Evolutionary conservation across 2,888 invertebrate species (phyloP).

Genomic region (Lithophane semibrunnea): DNA sequence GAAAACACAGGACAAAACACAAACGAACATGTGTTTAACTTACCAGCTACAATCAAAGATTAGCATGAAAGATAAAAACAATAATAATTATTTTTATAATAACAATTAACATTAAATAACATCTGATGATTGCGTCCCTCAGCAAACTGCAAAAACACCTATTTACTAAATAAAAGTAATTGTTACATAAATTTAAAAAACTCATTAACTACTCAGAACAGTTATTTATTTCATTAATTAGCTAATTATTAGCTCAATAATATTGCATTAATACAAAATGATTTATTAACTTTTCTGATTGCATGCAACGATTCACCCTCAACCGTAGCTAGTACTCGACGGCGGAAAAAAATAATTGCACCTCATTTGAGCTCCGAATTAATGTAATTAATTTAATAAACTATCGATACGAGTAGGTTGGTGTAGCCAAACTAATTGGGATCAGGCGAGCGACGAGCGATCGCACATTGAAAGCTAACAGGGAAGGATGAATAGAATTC

Average conservation of each 20-base stretch:
- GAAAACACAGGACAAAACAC: constrained; percentile 27
- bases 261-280: constrained; percentile 18
- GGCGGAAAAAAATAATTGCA: constrained; percentile 41
- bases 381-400: constrained; percentile 55
- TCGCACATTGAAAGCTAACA: constrained; percentile 67
- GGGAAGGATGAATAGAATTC: constrained; percentile 79
- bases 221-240: not conserved
- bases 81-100: constrained; percentile 33
- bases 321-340: constrained; percentile 14
- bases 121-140: not conserved
- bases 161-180: not conserved
- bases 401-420: constrained; percentile 51
- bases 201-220: not conserved
- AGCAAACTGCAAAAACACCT: too few species aligned
- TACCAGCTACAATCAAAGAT: constrained; percentile 58
- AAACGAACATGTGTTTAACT: constrained; percentile 41
- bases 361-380: constrained; percentile 47
- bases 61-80: constrained; percentile 62
- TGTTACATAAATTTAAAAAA: not conserved
- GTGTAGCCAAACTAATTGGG: constrained; percentile 79
- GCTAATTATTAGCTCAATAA: constrained; percentile 32
- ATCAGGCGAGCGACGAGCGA: constrained; percentile 69
- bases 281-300: constrained; percentile 37
- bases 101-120: not conserved
- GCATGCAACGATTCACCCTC: constrained; percentile 40